These are phyloP conservation scores for Eucera pruinosa DNA, from an alignment of 2,888 invertebrate species.

Conservation along the genomic window DNA sequence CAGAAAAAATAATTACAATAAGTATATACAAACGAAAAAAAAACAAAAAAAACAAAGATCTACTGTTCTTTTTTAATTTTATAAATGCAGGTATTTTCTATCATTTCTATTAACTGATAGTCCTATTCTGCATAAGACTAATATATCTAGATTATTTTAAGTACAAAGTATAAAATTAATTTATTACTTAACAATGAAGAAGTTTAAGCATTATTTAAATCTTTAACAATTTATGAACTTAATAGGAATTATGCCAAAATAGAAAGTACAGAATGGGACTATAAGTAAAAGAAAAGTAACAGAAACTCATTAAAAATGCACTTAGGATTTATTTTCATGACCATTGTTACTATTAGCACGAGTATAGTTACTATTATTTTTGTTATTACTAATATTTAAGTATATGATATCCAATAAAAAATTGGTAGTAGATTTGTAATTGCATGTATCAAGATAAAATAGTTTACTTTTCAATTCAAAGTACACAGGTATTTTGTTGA, in stretches of 20 bases:
- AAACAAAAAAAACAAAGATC: slow-evolving; percentile 43
- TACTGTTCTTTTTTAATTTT: slow-evolving; percentile 36
- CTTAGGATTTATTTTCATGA: slow-evolving; percentile 48
- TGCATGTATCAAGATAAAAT: slow-evolving; percentile 29
- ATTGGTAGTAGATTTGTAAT: slow-evolving; percentile 34
- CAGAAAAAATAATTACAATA: slow-evolving; percentile 21
- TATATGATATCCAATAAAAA: slow-evolving; percentile 40
- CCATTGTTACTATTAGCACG: slow-evolving; percentile 32
- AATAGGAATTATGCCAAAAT: slow-evolving; percentile 13
- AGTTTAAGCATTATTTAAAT: slow-evolving; percentile 1
- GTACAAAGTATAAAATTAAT: slow-evolving; percentile 20
- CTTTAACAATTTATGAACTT: background rate
- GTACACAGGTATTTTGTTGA: slow-evolving; percentile 52
- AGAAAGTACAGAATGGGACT: slow-evolving; percentile 57
- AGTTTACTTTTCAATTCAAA: slow-evolving; percentile 51
- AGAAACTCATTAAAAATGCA: slow-evolving; percentile 56
- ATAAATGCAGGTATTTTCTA: slow-evolving; percentile 49
- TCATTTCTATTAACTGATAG: slow-evolving; percentile 47
- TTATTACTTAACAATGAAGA: slow-evolving; percentile 1
- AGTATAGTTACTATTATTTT: slow-evolving; percentile 28
- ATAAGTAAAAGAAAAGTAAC: slow-evolving; percentile 47
- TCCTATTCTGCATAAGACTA: slow-evolving; percentile 48
- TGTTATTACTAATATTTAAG: slow-evolving; percentile 35
- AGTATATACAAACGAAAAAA: slow-evolving; percentile 40
- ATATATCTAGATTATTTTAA: slow-evolving; percentile 29